Base-by-base conservation (phyloP, 2,797 vertebrate species). In the Xerus rutilus region DNA sequence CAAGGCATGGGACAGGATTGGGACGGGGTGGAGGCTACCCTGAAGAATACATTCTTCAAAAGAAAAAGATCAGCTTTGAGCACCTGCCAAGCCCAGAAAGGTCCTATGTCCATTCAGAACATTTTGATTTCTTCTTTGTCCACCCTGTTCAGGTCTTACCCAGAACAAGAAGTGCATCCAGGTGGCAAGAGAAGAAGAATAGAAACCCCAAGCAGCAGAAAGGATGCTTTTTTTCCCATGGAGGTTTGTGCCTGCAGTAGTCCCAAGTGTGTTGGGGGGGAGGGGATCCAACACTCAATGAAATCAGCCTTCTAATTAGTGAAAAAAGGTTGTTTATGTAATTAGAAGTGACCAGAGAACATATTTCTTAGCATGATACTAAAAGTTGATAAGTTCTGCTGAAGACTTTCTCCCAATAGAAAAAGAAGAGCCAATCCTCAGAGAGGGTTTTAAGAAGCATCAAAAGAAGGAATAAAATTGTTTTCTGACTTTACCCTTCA, bases 21-120 rank as follows among this genome's bases (percentile, higher is more conserved):
- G 43, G 1, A 2, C 1, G 1, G 20, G n/a, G 0, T 21, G 59
- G 3, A 62, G 54, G 59, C 59, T 25, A 17, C 52, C 9, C 28
- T 82, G 28, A 90, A 73, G 72, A 76, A 23, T 12, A 67, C 17
- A 54, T 78, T 62, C 30, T 35, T 30, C 20, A 23, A 11, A 32
- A 14, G 32, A 35, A 18, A 43, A 83, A 90, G 6, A 2, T 65
- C 86, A 88, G 32, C 7, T 32, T 49, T 39, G 76, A 65, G 32
- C 18, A 62, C n/a, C 15, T 81, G 32, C 23, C 52, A 52, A 72
- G 20, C 7, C 52, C 12, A 23, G 21, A 81, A 81, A 89, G 3
- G 49, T 39, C 39, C 47, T 84, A n/a, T 25, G 47, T 84, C 79
- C 81, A 45, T 25, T 70, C 67, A 79, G 35, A 76, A 65, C 23